Conservation (phyloP, 2,888 invertebrate genomes). For the Leptinotarsa haldemani region DNA sequence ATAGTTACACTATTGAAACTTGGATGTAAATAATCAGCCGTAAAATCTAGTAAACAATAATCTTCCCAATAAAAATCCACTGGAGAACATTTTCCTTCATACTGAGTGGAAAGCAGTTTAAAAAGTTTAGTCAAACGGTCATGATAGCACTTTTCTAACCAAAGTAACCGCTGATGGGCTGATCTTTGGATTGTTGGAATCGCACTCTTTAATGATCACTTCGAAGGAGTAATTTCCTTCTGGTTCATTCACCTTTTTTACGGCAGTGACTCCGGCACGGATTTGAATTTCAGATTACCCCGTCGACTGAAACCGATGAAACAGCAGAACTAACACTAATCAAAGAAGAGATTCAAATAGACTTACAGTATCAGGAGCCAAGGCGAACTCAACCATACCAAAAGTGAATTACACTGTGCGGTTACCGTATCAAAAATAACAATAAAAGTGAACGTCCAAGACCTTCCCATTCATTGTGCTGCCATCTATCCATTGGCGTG, state of each 20-base stretch:
- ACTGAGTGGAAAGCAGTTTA: too few relatives aligned
- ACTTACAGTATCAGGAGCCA: slow-evolving; percentile 52
- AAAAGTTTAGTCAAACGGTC: too few relatives aligned
- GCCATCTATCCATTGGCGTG: slow-evolving; percentile 51
- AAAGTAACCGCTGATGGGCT: neutral
- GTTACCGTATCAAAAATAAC: slow-evolving; percentile 56
- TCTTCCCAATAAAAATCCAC: too few relatives aligned
- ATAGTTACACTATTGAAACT: too few relatives aligned
- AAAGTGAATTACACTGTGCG: slow-evolving; percentile 48
- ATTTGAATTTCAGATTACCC: slow-evolving; percentile 32
- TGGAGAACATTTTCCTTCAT: too few relatives aligned
- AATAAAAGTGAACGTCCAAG: slow-evolving; percentile 56
- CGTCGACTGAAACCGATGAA: slow-evolving; percentile 21
- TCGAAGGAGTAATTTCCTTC: neutral
- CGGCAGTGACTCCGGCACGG: slow-evolving; percentile 24
- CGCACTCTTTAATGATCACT: neutral
- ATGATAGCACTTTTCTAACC: too few relatives aligned
- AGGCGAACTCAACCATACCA: slow-evolving; percentile 49
- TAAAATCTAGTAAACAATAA: too few relatives aligned
- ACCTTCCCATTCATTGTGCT: slow-evolving; percentile 54
- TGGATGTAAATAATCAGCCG: too few relatives aligned
- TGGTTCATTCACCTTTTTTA: slow-evolving; percentile 7
- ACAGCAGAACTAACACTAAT: slow-evolving; percentile 19
- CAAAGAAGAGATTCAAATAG: slow-evolving; percentile 10
- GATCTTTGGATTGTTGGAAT: neutral